These are phyloP conservation scores for Pycnonotus jocosus DNA, from an alignment of 2,113 vertebrate genomes.

Conservation along the genomic window DNA sequence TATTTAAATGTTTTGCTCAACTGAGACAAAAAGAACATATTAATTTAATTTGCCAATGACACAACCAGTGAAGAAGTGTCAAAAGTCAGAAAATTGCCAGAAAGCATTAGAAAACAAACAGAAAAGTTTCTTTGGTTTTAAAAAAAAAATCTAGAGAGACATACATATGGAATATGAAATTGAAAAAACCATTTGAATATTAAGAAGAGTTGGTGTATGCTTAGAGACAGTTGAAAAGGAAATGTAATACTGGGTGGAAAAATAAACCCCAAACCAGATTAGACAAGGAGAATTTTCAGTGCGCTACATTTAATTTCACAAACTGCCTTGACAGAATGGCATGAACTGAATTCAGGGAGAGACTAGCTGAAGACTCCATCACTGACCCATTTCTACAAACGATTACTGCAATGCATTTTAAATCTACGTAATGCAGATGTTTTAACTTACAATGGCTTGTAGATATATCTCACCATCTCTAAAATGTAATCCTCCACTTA, in stretches of 20 bases:
- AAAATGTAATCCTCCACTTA: not conserved
- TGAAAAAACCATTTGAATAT: not conserved
- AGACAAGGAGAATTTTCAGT: not conserved
- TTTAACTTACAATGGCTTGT: not conserved
- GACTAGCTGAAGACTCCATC: not conserved
- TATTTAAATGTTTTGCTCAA: not conserved
- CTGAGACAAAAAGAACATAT: not conserved
- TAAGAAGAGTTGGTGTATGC: not conserved
- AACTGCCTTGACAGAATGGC: not conserved
- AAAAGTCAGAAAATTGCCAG: not conserved
- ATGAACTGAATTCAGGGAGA: not conserved
- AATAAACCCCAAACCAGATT: not conserved
- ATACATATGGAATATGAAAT: not conserved
- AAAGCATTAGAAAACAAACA: not conserved
- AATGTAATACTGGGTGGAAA: not conserved
- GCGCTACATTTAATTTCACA: not conserved
- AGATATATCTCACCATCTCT: not conserved
- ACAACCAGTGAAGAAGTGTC: not conserved
- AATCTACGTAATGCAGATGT: not conserved
- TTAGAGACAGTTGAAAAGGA: not conserved
- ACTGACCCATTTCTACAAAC: not conserved
- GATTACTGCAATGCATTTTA: not conserved
- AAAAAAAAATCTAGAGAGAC: not conserved
- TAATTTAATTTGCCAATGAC: not conserved
- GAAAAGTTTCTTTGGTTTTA: not conserved